Percentiles rank a stretch among this genome's conserved stretches.
Conservation (phyloP, 2,888 invertebrate genomes). For the Danaus chrysippus region DNA sequence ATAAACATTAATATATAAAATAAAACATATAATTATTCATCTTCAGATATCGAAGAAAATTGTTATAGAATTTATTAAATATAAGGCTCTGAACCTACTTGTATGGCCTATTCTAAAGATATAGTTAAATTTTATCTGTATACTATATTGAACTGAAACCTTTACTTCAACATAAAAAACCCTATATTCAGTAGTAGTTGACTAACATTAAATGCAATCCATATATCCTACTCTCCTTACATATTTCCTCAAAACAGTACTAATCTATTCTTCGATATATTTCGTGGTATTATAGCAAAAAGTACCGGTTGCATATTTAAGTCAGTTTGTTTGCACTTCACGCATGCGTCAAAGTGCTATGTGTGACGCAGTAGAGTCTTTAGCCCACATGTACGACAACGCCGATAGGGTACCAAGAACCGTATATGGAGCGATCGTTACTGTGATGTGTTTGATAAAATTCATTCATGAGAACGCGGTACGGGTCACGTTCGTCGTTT, state of each 20-base stretch:
- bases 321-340: constrained; percentile 38
- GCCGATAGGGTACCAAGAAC: constrained; percentile 27
- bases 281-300: constrained; percentile 34
- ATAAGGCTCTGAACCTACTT: no score
- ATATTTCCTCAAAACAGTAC: constrained; percentile 7
- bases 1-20: no score
- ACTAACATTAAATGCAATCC: no score
- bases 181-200: no score
- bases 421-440: not conserved
- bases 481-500: not conserved
- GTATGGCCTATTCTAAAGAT: no score
- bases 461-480: constrained; percentile 4
- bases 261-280: constrained; percentile 13
- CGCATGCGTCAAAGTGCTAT: constrained; percentile 38
- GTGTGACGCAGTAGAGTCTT: constrained; percentile 36
- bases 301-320: constrained; percentile 33
- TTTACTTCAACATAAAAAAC: no score
- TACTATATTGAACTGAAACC: no score
- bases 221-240: no score
- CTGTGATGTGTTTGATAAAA: not conserved
- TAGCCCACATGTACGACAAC: constrained; percentile 24
- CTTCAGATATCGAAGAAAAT: no score
- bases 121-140: no score
- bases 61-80: no score
- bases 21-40: no score